A percentile compares a stretch with the other conserved stretches of the same genome.
Evolutionary conservation across 1,140 invertebrate species (phyloP).

Genomic region (Aphidius gifuensis): DNA sequence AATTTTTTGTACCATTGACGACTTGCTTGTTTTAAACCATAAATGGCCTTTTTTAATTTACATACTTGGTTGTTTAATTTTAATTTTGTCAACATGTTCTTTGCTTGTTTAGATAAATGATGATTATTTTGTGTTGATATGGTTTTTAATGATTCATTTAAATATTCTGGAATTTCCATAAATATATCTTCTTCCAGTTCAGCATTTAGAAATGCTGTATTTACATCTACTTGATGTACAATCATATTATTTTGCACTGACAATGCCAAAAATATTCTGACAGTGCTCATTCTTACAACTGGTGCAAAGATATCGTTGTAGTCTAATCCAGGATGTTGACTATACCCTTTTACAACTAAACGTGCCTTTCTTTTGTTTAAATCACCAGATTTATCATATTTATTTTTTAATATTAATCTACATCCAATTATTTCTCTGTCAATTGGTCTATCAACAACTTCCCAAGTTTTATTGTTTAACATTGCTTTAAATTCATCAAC

Average conservation of each 20-base stretch:
- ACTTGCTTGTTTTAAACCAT: slow-evolving; percentile 25
- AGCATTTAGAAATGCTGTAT: slow-evolving; percentile 51
- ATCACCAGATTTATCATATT: slow-evolving; percentile 30
- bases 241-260: slow-evolving; percentile 29
- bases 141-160: no score
- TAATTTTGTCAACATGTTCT: not conserved
- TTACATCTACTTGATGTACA: slow-evolving; percentile 41
- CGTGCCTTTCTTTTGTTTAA: slow-evolving; percentile 40
- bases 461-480: slow-evolving; percentile 4
- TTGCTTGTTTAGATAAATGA: not conserved
- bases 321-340: slow-evolving; percentile 43
- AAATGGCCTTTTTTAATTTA: slow-evolving; percentile 20
- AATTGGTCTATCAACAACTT: slow-evolving; percentile 21
- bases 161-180: slow-evolving; percentile 45
- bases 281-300: slow-evolving; percentile 33
- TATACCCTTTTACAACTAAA: slow-evolving; percentile 43
- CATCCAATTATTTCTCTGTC: slow-evolving; percentile 23
- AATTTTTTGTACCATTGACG: slow-evolving; percentile 19
- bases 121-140: not conserved
- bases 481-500: slow-evolving; percentile 10
- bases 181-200: slow-evolving; percentile 46
- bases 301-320: slow-evolving; percentile 44
- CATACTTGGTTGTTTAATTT: slow-evolving; percentile 9
- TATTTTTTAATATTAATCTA: slow-evolving; percentile 46
- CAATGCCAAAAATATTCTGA: slow-evolving; percentile 44